Base-by-base conservation (phyloP, 2,888 invertebrate species). In the Geophilus truncorum region DNA sequence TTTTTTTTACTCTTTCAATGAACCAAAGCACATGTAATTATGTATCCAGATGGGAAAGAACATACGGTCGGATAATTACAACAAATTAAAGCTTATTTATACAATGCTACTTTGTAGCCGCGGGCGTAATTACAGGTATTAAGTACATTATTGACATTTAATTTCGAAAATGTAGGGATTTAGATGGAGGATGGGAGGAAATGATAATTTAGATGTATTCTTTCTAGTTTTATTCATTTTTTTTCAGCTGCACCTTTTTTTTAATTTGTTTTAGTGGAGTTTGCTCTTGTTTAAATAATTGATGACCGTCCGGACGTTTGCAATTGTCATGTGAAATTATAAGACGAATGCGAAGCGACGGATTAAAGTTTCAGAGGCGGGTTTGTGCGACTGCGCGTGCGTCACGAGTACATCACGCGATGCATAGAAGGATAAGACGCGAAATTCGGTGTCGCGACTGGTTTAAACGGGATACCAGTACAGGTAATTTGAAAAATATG, bases 301-400 rank as follows among this genome's bases (percentile, higher is more conserved):
- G 1, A 70, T 70, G 70, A 15, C 6, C 70, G 70, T 70, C 70
- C 70, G 70, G 70, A 70, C 70, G 25, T 70, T 70, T 70, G 70
- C 70, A 70, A 70, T 70, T 70, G 70, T 70, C 70, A 70, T 70
- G 70, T 70, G 70, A 70, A 70, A 70, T 70, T 70, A 70, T 70
- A 70, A 70, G 70, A 70, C 70, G 70, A 70, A 70, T 70, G 70
- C 70, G 70, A 70, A 28, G 70, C 70, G 70, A 25, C 25, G 70
- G 70, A 70, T 70, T 70, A 70, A 70, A 70, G 28, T 70, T 70
- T 70, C n/a, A 70, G 70, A 70, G 70, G 70, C 23, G 70, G 70
- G 70, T 70, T n/a, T 70, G 70, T 70, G 70, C 70, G 23, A 70
- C 25, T 28, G 70, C 70, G 70, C 70, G 28, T 70, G 70, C 70